Evolutionary conservation across 64 coral and sea anemone species (phyloP), one percentile per base, ranked within the genome.

Genomic region (Astreopora myriophthalma): DNA sequence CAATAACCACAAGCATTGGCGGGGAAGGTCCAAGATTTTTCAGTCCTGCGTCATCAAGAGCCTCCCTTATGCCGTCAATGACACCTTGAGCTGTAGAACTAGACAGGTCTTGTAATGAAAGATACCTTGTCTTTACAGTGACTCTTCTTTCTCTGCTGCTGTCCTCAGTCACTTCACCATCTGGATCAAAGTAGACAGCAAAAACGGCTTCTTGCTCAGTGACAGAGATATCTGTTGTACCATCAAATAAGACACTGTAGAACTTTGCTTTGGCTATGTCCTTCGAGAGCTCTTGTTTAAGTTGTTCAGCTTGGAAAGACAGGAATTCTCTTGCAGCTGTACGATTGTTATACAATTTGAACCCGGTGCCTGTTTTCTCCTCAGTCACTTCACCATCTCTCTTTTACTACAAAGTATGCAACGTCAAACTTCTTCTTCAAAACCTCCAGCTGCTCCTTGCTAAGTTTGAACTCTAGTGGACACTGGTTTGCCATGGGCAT

Each of bases 141-240:
- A 55, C 44, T 80, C 86, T 73, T 92, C 34, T 65, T 69, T 72
- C 60, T 92, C 12, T 80, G 69, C 2, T 74, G n/a, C 27, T 55
- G 17, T 31, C 19, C 36, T 68, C 25, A 63, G 23, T 74, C 65
- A 20, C 20, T 55, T 34, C 34, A 19, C 44, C 9, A 75, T 92
- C 90, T 46, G 80, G 90, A 28, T 92, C 90, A 67, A 92, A 92
- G 42, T 92, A 92, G n/a, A 76, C 8, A 2, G 64, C 80, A 76
- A 86, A 92, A 28, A 76, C 46, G 22, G 80, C 55, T 42, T 92
- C 80, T 20, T 92, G 80, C 14, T 92, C 80, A 61, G 42, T 63
- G 0, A 86, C 68, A 29, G 80, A 11, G 11, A n/a, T 75, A 44
- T 86, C 49, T 55, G 6, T 55, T 9, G 49, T 55, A 9, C 49